phyloP scores from a whole-genome alignment of 2,113 vertebrate genomes.

The Colossoma macropomum region DNA sequence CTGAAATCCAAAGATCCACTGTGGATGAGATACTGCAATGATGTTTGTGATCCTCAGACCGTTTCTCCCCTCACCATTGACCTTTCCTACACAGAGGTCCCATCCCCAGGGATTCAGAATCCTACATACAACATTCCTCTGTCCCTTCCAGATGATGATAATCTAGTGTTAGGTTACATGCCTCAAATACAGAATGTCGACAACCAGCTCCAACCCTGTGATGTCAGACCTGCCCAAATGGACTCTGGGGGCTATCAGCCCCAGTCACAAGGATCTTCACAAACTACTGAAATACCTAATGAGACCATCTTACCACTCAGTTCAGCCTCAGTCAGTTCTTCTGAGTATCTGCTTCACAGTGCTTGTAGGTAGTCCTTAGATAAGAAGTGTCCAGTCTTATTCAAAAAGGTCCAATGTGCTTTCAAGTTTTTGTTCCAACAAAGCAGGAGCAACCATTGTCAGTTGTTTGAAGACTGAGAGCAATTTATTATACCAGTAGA shows the following conservation, averaged over 20 bases:
- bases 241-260: neutral
- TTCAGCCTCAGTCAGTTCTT: neutral
- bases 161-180: neutral
- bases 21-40: neutral
- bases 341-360: neutral
- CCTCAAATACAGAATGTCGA: constrained; percentile 25
- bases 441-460: no score
- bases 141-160: neutral
- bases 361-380: neutral
- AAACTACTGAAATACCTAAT: neutral
- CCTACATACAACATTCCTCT: constrained; percentile 14
- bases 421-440: no score
- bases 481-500: neutral
- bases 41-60: neutral
- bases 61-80: neutral
- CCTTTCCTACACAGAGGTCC: neutral
- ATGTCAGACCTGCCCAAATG: neutral
- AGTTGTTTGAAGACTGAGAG: no score
- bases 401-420: no score
- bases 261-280: neutral
- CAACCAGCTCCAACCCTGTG: neutral
- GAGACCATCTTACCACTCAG: neutral
- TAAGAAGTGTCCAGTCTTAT: no score
- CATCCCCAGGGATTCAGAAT: neutral
- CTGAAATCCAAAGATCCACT: neutral